Evolutionary conservation across 2,888 invertebrate species (phyloP).

Genomic region (Drosophila lacicola): DNA sequence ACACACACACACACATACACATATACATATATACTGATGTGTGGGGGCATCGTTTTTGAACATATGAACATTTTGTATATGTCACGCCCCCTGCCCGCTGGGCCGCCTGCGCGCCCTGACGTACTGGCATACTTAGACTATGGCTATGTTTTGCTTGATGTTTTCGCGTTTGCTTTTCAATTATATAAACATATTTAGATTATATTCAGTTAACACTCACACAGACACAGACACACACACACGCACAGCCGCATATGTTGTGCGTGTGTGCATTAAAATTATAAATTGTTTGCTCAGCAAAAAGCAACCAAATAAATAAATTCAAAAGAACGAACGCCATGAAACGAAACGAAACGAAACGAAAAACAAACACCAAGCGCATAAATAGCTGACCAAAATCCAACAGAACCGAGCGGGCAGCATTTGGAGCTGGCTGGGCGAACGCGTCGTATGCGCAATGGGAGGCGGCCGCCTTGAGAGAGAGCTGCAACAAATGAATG

Average conservation of each 20-base stretch:
- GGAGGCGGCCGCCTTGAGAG: constrained; percentile 53
- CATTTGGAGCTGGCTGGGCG: constrained; percentile 23
- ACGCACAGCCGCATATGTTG: constrained; percentile 22
- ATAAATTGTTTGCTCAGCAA: constrained; percentile 76
- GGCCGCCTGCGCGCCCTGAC: constrained; percentile 32
- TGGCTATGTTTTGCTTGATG: constrained; percentile 61
- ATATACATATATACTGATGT: neutral
- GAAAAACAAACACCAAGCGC: constrained; percentile 42
- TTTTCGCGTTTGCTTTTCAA: constrained; percentile 78
- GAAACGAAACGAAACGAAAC: constrained; percentile 14
- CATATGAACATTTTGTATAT: constrained; percentile 55
- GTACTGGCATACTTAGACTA: constrained; percentile 58
- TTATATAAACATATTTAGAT: constrained; percentile 80
- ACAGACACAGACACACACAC: constrained; percentile 15
- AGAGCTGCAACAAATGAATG: constrained; percentile 75
- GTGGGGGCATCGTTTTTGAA: constrained; percentile 35
- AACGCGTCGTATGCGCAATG: constrained; percentile 49
- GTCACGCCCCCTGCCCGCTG: constrained; percentile 33
- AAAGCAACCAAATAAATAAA: constrained; percentile 74
- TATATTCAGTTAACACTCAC: constrained; percentile 70
- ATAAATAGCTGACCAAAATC: constrained; percentile 69
- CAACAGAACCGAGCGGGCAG: constrained; percentile 16
- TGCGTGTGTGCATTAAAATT: constrained; percentile 75
- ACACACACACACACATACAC: constrained; percentile 11
- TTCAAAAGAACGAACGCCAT: constrained; percentile 32